These are phyloP conservation scores for Blastobasis lacticolella DNA, from an alignment of 2,888 invertebrate genomes.

Conservation along the genomic window DNA sequence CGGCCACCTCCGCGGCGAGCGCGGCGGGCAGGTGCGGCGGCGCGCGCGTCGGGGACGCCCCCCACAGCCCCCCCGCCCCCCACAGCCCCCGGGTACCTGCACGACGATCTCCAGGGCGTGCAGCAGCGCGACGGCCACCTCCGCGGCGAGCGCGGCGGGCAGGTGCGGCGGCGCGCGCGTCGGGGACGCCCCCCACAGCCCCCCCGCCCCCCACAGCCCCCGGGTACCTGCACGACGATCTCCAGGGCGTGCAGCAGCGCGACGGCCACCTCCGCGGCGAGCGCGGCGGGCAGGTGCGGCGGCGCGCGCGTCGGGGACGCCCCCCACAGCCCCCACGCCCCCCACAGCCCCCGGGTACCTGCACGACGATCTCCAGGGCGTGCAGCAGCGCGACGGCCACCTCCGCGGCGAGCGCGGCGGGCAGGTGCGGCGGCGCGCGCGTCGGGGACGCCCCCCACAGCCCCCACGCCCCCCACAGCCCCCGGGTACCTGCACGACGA, in stretches of 20 bases:
- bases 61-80: slow-evolving; percentile 35
- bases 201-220: slow-evolving; percentile 46
- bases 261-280: slow-evolving; percentile 88
- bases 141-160: slow-evolving; percentile 79
- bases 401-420: slow-evolving; percentile 82
- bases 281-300: slow-evolving; percentile 45
- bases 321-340: slow-evolving; percentile 32
- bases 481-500: slow-evolving; percentile 50
- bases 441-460: slow-evolving; percentile 28
- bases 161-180: slow-evolving; percentile 39
- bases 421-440: slow-evolving; percentile 37
- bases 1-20: slow-evolving; percentile 86
- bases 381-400: slow-evolving; percentile 87
- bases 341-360: slow-evolving; percentile 24
- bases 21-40: slow-evolving; percentile 44
- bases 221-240: slow-evolving; percentile 66
- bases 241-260: slow-evolving; percentile 88
- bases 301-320: slow-evolving; percentile 29
- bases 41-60: slow-evolving; percentile 25
- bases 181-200: slow-evolving; percentile 22
- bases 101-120: slow-evolving; percentile 84
- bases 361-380: slow-evolving; percentile 80
- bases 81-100: too few species aligned
- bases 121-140: slow-evolving; percentile 85
- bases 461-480: slow-evolving; percentile 39